Percentiles rank a stretch among this genome's conserved stretches.
Conservation (phyloP, 2,113 vertebrate genomes). For the Scalopus aquaticus region DNA sequence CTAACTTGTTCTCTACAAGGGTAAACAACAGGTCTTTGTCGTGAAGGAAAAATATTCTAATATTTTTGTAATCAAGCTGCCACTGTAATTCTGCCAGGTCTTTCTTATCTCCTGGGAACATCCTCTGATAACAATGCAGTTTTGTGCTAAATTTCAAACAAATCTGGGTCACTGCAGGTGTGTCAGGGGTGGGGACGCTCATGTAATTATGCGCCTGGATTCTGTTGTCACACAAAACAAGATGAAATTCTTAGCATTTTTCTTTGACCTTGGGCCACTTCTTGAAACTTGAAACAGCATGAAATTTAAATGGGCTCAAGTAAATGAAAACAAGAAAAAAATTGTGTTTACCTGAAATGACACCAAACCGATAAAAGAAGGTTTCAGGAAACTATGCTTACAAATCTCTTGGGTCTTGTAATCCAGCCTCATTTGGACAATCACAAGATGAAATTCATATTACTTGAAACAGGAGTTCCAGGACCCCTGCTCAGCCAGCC, state of each 20-base stretch:
- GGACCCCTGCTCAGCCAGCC: not conserved
- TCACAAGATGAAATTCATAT: not conserved
- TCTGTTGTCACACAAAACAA: constrained; percentile 65
- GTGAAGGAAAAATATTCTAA: constrained; percentile 56
- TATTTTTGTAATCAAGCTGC: constrained; percentile 68
- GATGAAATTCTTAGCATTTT: constrained; percentile 76
- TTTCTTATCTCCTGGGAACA: constrained; percentile 69
- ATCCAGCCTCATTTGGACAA: not conserved
- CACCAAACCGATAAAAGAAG: constrained; percentile 42
- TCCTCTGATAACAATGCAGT: constrained; percentile 65
- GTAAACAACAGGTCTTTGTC: constrained; percentile 55
- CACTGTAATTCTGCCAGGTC: constrained; percentile 48
- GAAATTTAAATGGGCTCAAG: constrained; percentile 46
- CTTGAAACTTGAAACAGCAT: constrained; percentile 61
- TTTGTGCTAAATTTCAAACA: constrained; percentile 74
- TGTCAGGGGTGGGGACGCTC: not conserved
- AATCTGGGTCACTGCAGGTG: constrained; percentile 67
- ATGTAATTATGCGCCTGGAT: constrained; percentile 69
- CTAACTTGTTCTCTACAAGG: constrained; percentile 32
- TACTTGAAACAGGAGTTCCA: not conserved
- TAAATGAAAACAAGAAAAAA: constrained; percentile 41
- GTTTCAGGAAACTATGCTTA: constrained; percentile 23
- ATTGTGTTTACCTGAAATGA: constrained; percentile 47
- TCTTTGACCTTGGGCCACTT: constrained; percentile 53
- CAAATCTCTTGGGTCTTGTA: constrained; percentile 23